Evolutionary conservation across 1,140 invertebrate genomes (phyloP), one percentile per base, ranked within the genome.

Genomic region (Bombus confusus): DNA sequence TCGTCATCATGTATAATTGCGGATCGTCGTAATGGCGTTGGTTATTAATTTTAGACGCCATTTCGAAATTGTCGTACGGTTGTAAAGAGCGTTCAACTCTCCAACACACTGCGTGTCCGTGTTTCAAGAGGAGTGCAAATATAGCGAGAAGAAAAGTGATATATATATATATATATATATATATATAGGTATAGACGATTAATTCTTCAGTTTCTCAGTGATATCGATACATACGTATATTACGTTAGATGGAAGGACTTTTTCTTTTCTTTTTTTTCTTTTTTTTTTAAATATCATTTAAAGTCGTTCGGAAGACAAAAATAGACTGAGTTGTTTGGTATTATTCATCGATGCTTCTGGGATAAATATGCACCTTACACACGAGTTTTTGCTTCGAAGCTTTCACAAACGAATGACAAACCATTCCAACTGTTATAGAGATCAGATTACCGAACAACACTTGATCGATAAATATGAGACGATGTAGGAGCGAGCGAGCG

Each of bases 371-470:
- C 85, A 73, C 41, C 66, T 77, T 37, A 66, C 73, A 66, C 73
- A 78, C 69, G 37, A 78, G 80, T 62, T 89, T 87, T 83, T 69
- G 57, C 73, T 86, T 75, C 64, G 76, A 83, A 66, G 59, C 83
- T 84, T 90, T 80, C 79, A 77, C 75, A 47, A 79, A 69, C 64
- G 71, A 79, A 81, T 64, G 74, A 87, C 88, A 87, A 91, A 93
- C 91, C 91, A 93, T 93, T 93, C 91, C 92, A 93, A 90, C 82
- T 83, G 87, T 87, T 80, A 71, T 79, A 85, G 83, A 79, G 72
- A 82, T 74, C 71, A 86, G 79, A 84, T 75, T 79, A 87, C 73
- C 62, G 64, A 78, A n/a, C 76, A 82, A 85, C 68, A 72, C 22
- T 84, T 84, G 83, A 84, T 84, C 76, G 83, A 80, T 84, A 84